Evolutionary conservation across 2,797 vertebrate genomes (phyloP).

Genomic region (Pseudochaenichthys georgianus): DNA sequence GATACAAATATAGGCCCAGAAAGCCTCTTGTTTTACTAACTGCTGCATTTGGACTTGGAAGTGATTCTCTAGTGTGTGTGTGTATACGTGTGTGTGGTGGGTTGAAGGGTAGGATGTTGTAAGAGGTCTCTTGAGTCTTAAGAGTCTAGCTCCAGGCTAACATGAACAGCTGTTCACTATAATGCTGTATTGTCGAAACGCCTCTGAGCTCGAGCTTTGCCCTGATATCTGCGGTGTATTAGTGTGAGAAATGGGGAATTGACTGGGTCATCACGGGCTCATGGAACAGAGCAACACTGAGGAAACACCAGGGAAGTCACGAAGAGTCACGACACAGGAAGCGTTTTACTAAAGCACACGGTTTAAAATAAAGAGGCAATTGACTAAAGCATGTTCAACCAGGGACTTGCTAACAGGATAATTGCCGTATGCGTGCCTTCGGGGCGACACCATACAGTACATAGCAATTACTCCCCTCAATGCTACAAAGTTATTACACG

Average conservation of each 20-base stretch:
- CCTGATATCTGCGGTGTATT: conserved; percentile 54
- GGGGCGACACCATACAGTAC: conserved; percentile 25
- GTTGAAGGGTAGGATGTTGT: conserved; percentile 28
- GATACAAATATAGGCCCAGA: neutral
- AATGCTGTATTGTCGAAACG: conserved; percentile 66
- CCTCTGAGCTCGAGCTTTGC: conserved; percentile 64
- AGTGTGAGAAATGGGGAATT: conserved; percentile 33
- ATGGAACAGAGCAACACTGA: conserved; percentile 36
- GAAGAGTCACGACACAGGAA: conserved; percentile 30
- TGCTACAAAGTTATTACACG: conserved; percentile 55
- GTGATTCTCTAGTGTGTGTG: conserved; percentile 21
- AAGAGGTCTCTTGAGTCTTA: conserved; percentile 19
- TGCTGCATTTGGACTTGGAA: conserved; percentile 9
- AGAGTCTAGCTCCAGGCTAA: conserved; percentile 52
- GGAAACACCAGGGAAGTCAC: conserved; percentile 31
- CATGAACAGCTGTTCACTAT: conserved; percentile 70
- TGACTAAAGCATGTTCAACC: conserved; percentile 34
- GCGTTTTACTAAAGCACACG: neutral
- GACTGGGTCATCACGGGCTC: conserved; percentile 58
- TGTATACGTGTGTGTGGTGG: conserved; percentile 10
- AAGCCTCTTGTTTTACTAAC: neutral
- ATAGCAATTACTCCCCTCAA: conserved; percentile 43
- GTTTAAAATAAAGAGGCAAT: conserved; percentile 36
- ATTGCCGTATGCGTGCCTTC: conserved; percentile 29
- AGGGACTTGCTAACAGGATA: conserved; percentile 46